phyloP scores from a whole-genome alignment of 1,140 invertebrate species.

The Microplitis mediator region DNA sequence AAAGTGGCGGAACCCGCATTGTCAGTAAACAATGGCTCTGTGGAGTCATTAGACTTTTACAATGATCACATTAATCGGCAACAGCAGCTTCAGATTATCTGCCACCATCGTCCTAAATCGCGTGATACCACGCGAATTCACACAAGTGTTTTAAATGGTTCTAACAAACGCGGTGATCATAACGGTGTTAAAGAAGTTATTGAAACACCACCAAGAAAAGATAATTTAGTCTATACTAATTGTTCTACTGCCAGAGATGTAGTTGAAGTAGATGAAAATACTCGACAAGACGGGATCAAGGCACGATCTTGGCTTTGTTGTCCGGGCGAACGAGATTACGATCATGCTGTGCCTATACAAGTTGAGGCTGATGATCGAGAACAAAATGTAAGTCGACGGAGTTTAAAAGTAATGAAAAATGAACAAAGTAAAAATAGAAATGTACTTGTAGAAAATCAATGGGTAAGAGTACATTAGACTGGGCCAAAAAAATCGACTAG shows the following conservation, averaged over 20 bases:
- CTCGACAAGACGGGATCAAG: background rate
- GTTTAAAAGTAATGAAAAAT: no score
- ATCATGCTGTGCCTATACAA: constrained; percentile 44
- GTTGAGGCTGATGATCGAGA: constrained; percentile 30
- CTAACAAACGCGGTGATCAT: constrained; percentile 6
- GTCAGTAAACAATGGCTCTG: constrained; percentile 45
- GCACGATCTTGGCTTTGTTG: constrained; percentile 50
- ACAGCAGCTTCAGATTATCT: constrained; percentile 29
- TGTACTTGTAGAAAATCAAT: background rate
- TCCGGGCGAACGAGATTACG: constrained; percentile 38
- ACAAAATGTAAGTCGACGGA: constrained; percentile 20
- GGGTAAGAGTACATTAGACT: no score
- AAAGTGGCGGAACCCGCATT: constrained; percentile 48
- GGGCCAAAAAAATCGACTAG: no score
- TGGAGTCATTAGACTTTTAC: constrained; percentile 39
- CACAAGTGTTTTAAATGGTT: constrained; percentile 1
- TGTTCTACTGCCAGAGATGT: constrained; percentile 39
- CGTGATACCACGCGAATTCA: constrained; percentile 17
- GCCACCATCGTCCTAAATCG: constrained; percentile 11
- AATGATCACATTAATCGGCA: constrained; percentile 38
- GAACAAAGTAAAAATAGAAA: background rate
- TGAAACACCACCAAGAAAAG: constrained; percentile 30
- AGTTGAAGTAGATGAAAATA: constrained; percentile 28
- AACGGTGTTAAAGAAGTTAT: constrained; percentile 32
- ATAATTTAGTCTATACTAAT: constrained; percentile 43